Evolutionary conservation across 2,888 invertebrate genomes (phyloP), one percentile per base, ranked within the genome.

Genomic region (Pyralis farinalis): DNA sequence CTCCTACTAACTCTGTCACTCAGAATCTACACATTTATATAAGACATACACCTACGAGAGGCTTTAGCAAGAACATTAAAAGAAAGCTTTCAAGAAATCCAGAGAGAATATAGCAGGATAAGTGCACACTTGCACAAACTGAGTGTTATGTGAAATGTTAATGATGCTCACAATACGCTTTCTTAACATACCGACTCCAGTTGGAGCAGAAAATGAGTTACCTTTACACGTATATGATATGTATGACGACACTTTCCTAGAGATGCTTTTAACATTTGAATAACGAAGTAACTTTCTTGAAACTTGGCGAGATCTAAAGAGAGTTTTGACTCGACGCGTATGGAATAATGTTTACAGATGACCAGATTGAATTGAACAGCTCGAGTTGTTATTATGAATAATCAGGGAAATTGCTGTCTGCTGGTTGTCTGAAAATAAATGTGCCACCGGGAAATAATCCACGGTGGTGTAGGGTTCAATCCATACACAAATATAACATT

Each of bases 171-270:
- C 58, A 53, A 48, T 63, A 69, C 71, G 67, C 71, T 71, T 71
- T 71, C 71, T 71, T 68, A 67, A 69, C 71, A 71, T 63, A 56
- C 70, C 61, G 53, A 59, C 61, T 55, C 47, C 44, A 52, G 63
- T 51, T 58, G 47, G 56, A 58, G 64, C 64, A 66, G 58, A 69
- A 58, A 67, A 66, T 63, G 58, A 55, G 54, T 10, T 27, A 39
- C 33, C 56, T 57, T 53, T 50, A 46, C 50, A 44, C 43, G 44
- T 47, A 44, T 44, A 54, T 51, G 43, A 49, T 43, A 54, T 49
- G 42, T 46, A 43, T 42, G 35, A 31, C 35, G 34, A 39, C 41
- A 47, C 47, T 50, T 50, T 46, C 50, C 42, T 37, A 37, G n/a
- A 37, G n/a, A 21, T 20, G 37, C 22, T 37, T 21, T 37, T 37